Evolutionary conservation across 1,140 invertebrate genomes (phyloP).

Genomic region (Batillaria attramentaria): DNA sequence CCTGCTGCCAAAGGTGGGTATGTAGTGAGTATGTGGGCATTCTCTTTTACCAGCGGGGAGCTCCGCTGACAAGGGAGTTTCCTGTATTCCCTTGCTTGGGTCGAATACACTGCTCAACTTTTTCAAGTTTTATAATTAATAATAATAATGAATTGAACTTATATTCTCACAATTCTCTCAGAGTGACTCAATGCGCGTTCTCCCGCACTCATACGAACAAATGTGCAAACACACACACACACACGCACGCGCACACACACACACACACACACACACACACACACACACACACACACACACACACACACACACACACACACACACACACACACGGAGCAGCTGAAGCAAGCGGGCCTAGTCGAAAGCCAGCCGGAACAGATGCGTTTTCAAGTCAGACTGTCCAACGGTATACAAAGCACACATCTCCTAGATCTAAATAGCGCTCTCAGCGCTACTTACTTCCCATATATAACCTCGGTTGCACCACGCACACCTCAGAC

Average conservation of each 20-base stretch:
- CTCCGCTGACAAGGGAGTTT: too few species aligned
- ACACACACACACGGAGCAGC: slow-evolving; percentile 13
- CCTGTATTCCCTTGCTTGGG: too few species aligned
- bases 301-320: neutral
- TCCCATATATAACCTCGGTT: too few species aligned
- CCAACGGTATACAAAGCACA: too few species aligned
- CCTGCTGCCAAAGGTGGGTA: too few species aligned
- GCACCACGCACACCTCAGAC: too few species aligned
- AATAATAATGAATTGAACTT: neutral
- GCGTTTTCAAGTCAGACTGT: too few species aligned
- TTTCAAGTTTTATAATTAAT: neutral
- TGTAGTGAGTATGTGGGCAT: too few species aligned
- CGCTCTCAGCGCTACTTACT: too few species aligned
- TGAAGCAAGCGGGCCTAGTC: neutral
- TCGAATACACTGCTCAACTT: too few species aligned
- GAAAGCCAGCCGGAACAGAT: neutral
- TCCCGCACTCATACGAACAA: neutral
- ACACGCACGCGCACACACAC: neutral
- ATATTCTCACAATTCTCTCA: neutral
- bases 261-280: neutral
- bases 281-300: neutral
- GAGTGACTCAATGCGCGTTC: neutral
- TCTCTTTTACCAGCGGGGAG: too few species aligned
- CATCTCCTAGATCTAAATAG: too few species aligned
- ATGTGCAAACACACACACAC: neutral